Evolutionary conservation across 2,888 invertebrate species (phyloP).

Genomic region (Mythimna impura): DNA sequence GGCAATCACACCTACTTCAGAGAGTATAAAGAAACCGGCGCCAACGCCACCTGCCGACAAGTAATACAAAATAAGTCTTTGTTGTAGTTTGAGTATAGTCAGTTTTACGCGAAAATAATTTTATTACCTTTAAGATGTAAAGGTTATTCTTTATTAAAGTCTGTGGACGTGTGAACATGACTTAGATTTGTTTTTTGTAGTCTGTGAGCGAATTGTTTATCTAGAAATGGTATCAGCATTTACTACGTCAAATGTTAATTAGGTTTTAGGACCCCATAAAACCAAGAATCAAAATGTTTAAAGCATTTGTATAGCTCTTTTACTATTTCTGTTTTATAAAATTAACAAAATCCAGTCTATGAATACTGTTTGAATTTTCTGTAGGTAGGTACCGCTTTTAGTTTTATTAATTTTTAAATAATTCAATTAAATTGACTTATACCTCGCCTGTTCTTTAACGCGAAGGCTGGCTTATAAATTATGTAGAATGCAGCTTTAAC

Average conservation of each 20-base stretch:
- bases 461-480: conserved; percentile 19
- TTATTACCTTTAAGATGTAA: conserved; percentile 84
- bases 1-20: conserved; percentile 69
- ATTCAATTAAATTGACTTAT: background rate
- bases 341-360: conserved; percentile 82
- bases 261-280: conserved; percentile 33
- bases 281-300: conserved; percentile 62
- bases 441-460: conserved; percentile 9
- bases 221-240: conserved; percentile 66
- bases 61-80: conserved; percentile 81
- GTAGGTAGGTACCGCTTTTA: conserved; percentile 18
- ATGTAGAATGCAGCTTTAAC: conserved; percentile 22
- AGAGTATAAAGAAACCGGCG: conserved; percentile 73
- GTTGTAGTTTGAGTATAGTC: conserved; percentile 73
- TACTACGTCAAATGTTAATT: conserved; percentile 51
- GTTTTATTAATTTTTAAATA: conserved; percentile 24
- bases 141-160: conserved; percentile 75
- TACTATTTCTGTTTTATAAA: conserved; percentile 78
- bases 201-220: conserved; percentile 65
- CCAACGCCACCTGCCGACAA: conserved; percentile 2
- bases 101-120: conserved; percentile 83
- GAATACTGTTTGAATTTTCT: conserved; percentile 48
- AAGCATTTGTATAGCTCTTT: conserved; percentile 68
- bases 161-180: conserved; percentile 67
- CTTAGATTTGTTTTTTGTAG: conserved; percentile 65